A percentile compares a stretch with the other conserved stretches of the same genome.
Evolutionary conservation across 2,797 vertebrate species (phyloP).

Genomic region (Betta splendens): DNA sequence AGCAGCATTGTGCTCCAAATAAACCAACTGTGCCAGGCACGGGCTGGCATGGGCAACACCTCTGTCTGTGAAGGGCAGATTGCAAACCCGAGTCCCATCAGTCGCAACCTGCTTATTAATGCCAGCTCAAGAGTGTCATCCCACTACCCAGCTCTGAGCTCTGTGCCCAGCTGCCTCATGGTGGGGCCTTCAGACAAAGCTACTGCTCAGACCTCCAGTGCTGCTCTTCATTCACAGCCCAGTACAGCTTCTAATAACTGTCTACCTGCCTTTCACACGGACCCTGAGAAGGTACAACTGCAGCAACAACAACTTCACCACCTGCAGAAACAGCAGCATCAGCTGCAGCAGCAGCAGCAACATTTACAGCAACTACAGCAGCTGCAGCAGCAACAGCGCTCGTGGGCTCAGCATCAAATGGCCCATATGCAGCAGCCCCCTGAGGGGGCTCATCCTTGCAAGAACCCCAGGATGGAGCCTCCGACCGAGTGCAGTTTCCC

Average conservation of each 20-base stretch:
- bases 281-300: constrained; percentile 87
- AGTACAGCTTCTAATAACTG: constrained; percentile 82
- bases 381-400: constrained; percentile 77
- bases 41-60: constrained; percentile 85
- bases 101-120: constrained; percentile 97
- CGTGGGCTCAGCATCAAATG: constrained; percentile 95
- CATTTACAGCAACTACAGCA: constrained; percentile 67
- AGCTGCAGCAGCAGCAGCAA: constrained; percentile 78
- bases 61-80: constrained; percentile 85
- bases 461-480: constrained; percentile 85
- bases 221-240: constrained; percentile 77
- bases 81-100: constrained; percentile 94
- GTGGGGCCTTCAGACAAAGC: constrained; percentile 71
- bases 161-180: constrained; percentile 87
- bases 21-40: constrained; percentile 96
- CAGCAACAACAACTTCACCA: constrained; percentile 69
- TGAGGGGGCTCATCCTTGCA: constrained; percentile 86
- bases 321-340: constrained; percentile 71
- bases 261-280: constrained; percentile 85
- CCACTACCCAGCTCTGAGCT: constrained; percentile 79
- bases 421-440: constrained; percentile 91
- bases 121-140: constrained; percentile 94
- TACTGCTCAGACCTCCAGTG: constrained; percentile 41
- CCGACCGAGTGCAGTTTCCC: constrained; percentile 85
- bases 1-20: constrained; percentile 97